These are phyloP conservation scores for Alexandromys fortis DNA, from an alignment of 2,113 vertebrate species.

Conservation along the genomic window DNA sequence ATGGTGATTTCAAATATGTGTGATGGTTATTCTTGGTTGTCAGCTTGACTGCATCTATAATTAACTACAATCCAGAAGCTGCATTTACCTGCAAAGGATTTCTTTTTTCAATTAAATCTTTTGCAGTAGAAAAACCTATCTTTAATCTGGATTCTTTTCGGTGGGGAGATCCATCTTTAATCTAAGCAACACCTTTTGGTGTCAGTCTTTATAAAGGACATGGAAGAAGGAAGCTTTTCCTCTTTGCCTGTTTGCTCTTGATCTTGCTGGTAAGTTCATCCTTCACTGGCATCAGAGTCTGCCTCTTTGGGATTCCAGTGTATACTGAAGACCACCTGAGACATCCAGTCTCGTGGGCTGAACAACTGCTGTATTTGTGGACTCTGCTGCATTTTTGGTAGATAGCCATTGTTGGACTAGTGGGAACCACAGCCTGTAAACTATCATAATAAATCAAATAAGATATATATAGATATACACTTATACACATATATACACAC, in stretches of 20 bases:
- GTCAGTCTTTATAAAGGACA: not conserved
- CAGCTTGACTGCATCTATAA: not conserved
- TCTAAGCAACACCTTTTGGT: not conserved
- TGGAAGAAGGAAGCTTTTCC: not conserved
- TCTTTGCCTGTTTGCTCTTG: not conserved
- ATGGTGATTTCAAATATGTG: not conserved
- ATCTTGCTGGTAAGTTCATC: not conserved
- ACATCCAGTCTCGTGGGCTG: not conserved
- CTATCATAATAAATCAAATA: not conserved
- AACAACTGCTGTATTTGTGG: not conserved
- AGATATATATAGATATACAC: not conserved
- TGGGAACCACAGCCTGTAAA: not conserved
- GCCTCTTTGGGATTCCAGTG: not conserved
- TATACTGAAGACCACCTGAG: not conserved
- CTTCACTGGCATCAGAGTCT: not conserved
- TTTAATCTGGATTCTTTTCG: not conserved
- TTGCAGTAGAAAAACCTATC: not conserved
- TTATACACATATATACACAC: too few relatives aligned
- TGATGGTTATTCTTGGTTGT: not conserved
- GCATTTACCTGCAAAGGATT: not conserved
- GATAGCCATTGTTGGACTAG: not conserved
- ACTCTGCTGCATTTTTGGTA: not conserved
- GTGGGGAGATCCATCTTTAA: not conserved
- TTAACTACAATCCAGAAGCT: not conserved
- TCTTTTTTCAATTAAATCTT: not conserved